Evolutionary conservation across 2,113 vertebrate species (phyloP).

Genomic region (Pionites leucogaster): DNA sequence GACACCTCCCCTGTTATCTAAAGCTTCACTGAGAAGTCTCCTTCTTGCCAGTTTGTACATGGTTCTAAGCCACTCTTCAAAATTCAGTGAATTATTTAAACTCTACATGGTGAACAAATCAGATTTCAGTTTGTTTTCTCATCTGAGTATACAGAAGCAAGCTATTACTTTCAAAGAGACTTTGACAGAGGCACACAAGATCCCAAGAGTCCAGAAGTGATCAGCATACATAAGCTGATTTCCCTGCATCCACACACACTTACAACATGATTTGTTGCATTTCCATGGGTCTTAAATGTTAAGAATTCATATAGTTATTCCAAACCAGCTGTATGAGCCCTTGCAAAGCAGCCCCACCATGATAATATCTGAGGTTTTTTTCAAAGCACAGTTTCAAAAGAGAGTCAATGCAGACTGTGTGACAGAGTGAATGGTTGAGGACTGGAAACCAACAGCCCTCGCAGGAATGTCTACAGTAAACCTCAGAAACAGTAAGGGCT

Average conservation of each 20-base stretch:
- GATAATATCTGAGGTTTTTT: neutral
- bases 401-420: neutral
- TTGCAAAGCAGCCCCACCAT: neutral
- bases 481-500: neutral
- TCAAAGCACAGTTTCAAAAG: neutral
- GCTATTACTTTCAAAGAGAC: constrained; percentile 19
- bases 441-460: neutral
- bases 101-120: neutral
- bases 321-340: neutral
- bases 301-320: neutral
- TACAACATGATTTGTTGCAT: neutral
- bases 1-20: neutral
- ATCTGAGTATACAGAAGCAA: neutral
- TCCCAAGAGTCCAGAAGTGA: neutral
- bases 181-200: neutral
- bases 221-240: neutral
- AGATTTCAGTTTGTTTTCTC: constrained; percentile 14
- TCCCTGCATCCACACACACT: neutral
- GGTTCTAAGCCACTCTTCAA: neutral
- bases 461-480: neutral
- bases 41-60: neutral
- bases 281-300: neutral
- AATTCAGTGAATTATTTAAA: constrained; percentile 48
- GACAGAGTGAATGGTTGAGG: neutral
- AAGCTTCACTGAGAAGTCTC: neutral